Base-by-base conservation (phyloP, 2,888 invertebrate genomes). In the Pyrocoelia pectoralis region DNA sequence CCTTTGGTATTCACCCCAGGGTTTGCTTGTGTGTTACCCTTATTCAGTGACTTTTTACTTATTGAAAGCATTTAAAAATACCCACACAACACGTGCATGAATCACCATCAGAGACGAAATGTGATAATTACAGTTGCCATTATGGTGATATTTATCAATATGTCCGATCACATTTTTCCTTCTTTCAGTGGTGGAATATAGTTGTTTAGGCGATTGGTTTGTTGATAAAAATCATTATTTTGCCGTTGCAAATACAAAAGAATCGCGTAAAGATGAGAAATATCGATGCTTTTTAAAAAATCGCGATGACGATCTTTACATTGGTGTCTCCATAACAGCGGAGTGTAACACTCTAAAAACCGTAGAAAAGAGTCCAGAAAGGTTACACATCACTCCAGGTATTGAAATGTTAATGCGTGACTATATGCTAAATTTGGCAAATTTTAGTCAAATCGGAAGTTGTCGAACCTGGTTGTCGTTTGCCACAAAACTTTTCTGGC, bases 171-270 rank as follows among this genome's bases (percentile, higher is more conserved):
- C 24, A 24, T 5, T 24, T 24, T 24, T 8, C 8, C 9, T 33
- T 33, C 10, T 65, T 75, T 70, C 52, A 84, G 92, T 92, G 65
- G 95, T 95, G 5, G 95, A 96, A 80, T 97, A 92, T 80, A 94
- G 93, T 80, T 97, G 97, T 76, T 83, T 97, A 65, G 97, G 96
- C 1, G 95, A 96, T 84, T 97, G 97, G 96, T 95, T 96, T 81
- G 91, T 95, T 18, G 94, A 92, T 10, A 97, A 97, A 77, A 97
- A 98, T 82, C 96, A 97, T 76, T 98, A 92, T 80, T 97, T 98
- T 81, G 98, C 96, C 56, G 95, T 97, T n/a, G 95, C 95, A 5
- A 97, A 98, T 77, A 95, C 96, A 0, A 96, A 97, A 74, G 96
- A 97, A 80, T 96, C 97, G 5, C 88, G 97, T 73, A 93, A 93